phyloP scores from a whole-genome alignment of 2,113 vertebrate species.

The Brachirus orientalis region DNA sequence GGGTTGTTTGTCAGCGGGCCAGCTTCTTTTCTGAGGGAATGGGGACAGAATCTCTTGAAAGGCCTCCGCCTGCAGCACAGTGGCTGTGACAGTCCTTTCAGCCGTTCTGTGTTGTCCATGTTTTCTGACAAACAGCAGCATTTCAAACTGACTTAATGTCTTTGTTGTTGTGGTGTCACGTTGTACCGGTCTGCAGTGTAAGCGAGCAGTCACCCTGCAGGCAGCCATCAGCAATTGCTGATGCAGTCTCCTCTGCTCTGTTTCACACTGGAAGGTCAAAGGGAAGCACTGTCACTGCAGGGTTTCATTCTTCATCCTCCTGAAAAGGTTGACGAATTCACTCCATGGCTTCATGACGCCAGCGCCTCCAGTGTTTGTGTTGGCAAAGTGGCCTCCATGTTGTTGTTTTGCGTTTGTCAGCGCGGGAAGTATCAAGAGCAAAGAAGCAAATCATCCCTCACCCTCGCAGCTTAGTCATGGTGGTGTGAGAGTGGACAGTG shows the following conservation, averaged over 20 bases:
- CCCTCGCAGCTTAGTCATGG: slow-evolving; percentile 31
- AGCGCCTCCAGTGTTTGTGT: not conserved
- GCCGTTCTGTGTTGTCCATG: slow-evolving; percentile 11
- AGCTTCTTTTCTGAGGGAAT: no score
- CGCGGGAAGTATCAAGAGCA: slow-evolving; percentile 24
- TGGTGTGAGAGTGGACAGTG: slow-evolving; percentile 33
- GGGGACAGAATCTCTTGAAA: no score
- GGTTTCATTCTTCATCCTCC: slow-evolving; percentile 1
- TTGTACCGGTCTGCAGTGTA: slow-evolving; percentile 59
- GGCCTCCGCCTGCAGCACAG: not conserved
- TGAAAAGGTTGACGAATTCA: slow-evolving; percentile 6
- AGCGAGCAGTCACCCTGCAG: slow-evolving; percentile 35
- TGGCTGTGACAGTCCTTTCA: slow-evolving; percentile 31
- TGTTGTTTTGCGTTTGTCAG: slow-evolving; percentile 5
- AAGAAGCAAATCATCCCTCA: slow-evolving; percentile 34
- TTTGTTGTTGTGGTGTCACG: slow-evolving; percentile 63
- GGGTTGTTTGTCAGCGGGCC: no score
- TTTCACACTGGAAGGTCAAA: slow-evolving; percentile 47
- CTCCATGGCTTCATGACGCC: not conserved
- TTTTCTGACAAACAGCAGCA: slow-evolving; percentile 5
- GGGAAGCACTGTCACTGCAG: slow-evolving; percentile 3
- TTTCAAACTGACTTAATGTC: slow-evolving; percentile 32
- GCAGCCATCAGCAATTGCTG: slow-evolving; percentile 37
- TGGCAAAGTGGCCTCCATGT: not conserved
- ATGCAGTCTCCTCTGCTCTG: slow-evolving; percentile 25